phyloP scores from a whole-genome alignment of 2,113 vertebrate genomes.

The Oceanodroma tethys region DNA sequence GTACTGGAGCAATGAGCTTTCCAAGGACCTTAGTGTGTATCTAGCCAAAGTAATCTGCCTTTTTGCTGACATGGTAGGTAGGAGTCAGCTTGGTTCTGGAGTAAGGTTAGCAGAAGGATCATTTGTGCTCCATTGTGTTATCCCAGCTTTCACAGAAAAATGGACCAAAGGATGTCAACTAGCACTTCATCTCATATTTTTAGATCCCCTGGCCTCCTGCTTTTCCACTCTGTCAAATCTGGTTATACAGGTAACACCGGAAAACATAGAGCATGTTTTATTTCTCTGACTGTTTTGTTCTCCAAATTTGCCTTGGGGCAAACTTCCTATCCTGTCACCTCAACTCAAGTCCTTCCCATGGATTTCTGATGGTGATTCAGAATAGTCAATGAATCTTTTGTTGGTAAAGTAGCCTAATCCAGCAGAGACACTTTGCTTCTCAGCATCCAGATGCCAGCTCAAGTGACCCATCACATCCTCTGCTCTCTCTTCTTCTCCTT shows the following conservation, averaged over 20 bases:
- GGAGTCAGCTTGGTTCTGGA: neutral
- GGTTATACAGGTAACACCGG: neutral
- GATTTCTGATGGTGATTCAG: neutral
- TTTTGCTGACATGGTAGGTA: neutral
- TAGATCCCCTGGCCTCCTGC: neutral
- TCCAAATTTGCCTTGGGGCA: neutral
- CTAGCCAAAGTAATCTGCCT: neutral
- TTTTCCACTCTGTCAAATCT: neutral
- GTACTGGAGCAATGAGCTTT: neutral
- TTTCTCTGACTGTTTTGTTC: neutral
- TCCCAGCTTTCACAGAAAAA: neutral
- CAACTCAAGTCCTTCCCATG: neutral
- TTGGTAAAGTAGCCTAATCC: neutral
- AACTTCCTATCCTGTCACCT: neutral
- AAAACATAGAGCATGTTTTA: neutral
- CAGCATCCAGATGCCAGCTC: neutral
- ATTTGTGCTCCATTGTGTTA: neutral
- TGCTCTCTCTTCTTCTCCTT: neutral
- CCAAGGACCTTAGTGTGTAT: neutral
- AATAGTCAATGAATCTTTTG: neutral
- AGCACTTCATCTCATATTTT: neutral
- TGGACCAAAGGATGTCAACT: neutral
- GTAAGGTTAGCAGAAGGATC: neutral
- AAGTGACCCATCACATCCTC: neutral
- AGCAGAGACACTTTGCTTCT: neutral